phyloP scores from a whole-genome alignment of 2,888 invertebrate species.

The Tiliacea aurago region DNA sequence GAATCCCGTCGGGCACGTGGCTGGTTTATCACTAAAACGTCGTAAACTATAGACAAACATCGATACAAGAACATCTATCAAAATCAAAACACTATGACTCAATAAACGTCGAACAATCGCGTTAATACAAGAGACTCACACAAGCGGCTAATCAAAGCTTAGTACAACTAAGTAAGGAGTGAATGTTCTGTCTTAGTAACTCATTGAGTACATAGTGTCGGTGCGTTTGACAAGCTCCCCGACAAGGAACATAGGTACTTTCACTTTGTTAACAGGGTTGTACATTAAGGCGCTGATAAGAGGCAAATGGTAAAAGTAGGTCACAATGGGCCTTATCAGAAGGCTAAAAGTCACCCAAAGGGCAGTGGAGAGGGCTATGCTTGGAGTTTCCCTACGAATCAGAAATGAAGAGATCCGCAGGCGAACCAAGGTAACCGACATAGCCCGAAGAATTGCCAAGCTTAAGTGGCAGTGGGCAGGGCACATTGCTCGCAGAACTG shows the following conservation, averaged over 20 bases:
- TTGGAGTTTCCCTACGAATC: no score
- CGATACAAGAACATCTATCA: neutral
- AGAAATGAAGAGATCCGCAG: no score
- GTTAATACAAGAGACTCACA: neutral
- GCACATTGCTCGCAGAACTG: no score
- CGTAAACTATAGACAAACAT: neutral
- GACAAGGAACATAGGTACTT: neutral
- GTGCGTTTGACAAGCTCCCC: slow-evolving; percentile 22
- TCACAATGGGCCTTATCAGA: no score
- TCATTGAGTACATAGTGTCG: slow-evolving; percentile 15
- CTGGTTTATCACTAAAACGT: neutral
- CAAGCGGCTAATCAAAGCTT: slow-evolving; percentile 30
- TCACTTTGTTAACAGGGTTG: slow-evolving; percentile 14
- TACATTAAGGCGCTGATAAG: no score
- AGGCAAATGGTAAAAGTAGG: no score
- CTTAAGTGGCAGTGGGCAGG: no score
- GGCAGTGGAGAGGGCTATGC: no score
- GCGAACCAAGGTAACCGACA: no score
- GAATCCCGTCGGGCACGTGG: neutral
- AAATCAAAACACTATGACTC: neutral
- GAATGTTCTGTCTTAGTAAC: slow-evolving; percentile 13
- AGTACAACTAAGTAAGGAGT: slow-evolving; percentile 2
- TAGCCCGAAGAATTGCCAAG: no score
- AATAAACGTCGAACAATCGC: neutral
- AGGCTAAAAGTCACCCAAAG: no score